These are phyloP conservation scores for Drosophila meridiana DNA, from an alignment of 2,888 invertebrate genomes.

Conservation along the genomic window DNA sequence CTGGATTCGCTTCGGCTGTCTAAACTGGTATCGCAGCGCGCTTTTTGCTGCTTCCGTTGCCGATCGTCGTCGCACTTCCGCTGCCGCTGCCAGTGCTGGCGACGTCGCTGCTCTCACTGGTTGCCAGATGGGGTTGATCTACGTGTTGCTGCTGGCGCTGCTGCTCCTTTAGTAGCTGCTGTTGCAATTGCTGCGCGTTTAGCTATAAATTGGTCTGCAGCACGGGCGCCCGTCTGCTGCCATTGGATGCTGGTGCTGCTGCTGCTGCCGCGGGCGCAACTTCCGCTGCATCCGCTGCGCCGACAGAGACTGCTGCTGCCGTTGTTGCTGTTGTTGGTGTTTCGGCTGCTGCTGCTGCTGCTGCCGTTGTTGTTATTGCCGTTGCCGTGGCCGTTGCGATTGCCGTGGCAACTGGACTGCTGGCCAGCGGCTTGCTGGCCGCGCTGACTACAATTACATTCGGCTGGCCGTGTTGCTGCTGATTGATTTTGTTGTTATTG, in stretches of 20 bases:
- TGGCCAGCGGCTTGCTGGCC: constrained; percentile 42
- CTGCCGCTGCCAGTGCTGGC: constrained; percentile 56
- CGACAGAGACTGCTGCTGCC: constrained; percentile 15
- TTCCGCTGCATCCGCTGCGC: constrained; percentile 26
- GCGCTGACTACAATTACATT: constrained; percentile 45
- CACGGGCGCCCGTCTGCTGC: constrained; percentile 60
- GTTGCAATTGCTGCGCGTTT: constrained; percentile 76
- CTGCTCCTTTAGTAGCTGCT: constrained; percentile 68
- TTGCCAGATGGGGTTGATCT: constrained; percentile 24
- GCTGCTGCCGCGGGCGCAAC: constrained; percentile 52
- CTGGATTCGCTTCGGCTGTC: neutral
- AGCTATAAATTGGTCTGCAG: constrained; percentile 84
- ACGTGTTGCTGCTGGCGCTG: constrained; percentile 38
- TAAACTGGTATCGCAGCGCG: constrained; percentile 83
- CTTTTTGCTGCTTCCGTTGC: constrained; percentile 65
- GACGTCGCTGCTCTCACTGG: constrained; percentile 39
- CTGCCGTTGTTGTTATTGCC: constrained; percentile 12
- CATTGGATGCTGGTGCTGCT: constrained; percentile 45
- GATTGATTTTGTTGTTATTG: constrained; percentile 85
- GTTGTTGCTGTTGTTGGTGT: constrained; percentile 21
- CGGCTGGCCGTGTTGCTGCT: constrained; percentile 75
- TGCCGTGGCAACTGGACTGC: constrained; percentile 33
- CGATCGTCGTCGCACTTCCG: constrained; percentile 51
- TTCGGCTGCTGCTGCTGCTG: constrained; percentile 10
- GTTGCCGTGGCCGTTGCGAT: constrained; percentile 8